Percentiles rank a stretch among this genome's conserved stretches.
These are phyloP conservation scores for Aricia artaxerxes DNA, from an alignment of 2,888 invertebrate genomes.

Conservation along the genomic window DNA sequence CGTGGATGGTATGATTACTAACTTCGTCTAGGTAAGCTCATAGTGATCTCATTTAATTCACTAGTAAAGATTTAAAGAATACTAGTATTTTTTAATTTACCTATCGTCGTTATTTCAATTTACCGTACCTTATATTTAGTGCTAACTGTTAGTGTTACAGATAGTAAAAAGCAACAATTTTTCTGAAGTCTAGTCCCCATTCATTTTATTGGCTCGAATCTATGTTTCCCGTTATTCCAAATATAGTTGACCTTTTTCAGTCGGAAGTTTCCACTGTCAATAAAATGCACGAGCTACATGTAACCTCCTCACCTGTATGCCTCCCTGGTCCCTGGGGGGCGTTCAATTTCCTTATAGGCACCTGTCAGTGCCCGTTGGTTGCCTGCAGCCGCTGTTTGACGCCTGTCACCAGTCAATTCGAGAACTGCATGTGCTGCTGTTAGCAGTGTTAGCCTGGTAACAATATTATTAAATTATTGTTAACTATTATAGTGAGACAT, in stretches of 20 bases:
- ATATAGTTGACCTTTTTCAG: slow-evolving; percentile 12
- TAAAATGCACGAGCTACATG: not conserved
- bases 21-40: too few species aligned
- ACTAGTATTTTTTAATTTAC: too few species aligned
- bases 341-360: not conserved
- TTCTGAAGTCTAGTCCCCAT: too few species aligned
- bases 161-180: not conserved
- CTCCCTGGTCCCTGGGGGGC: not conserved
- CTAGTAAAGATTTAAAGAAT: too few species aligned
- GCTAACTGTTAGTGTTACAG: too few species aligned
- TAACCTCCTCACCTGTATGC: not conserved
- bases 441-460: not conserved
- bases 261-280: slow-evolving; percentile 17
- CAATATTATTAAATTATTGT: not conserved
- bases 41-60: too few species aligned
- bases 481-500: too few species aligned
- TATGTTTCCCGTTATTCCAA: not conserved
- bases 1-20: too few species aligned
- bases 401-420: not conserved
- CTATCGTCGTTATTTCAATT: too few species aligned
- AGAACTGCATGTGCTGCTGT: slow-evolving; percentile 1
- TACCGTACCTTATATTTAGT: too few species aligned
- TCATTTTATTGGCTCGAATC: not conserved
- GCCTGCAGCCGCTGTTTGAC: not conserved
- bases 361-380: not conserved